Evolutionary conservation across 2,113 vertebrate genomes (phyloP).

Genomic region (Syrrhaptes paradoxus): DNA sequence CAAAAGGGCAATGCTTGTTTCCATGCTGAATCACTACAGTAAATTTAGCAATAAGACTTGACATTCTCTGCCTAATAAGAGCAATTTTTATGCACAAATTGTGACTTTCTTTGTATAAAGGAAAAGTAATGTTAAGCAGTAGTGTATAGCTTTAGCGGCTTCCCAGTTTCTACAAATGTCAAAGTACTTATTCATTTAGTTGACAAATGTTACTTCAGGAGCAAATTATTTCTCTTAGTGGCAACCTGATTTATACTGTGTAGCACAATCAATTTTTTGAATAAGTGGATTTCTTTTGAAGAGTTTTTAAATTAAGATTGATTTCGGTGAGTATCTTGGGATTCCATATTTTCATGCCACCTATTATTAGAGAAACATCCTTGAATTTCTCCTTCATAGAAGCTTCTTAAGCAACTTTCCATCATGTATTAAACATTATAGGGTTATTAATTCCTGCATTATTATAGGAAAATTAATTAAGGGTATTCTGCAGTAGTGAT

Average conservation of each 20-base stretch:
- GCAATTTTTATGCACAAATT: conserved; percentile 47
- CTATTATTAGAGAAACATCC: background rate
- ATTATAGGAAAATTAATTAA: background rate
- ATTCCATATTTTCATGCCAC: background rate
- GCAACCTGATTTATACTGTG: background rate
- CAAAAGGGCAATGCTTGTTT: background rate
- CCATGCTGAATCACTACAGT: conserved; percentile 20
- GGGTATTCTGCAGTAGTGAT: background rate
- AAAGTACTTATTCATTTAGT: background rate
- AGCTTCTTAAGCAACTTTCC: background rate
- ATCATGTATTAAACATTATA: background rate
- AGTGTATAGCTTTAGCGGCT: background rate
- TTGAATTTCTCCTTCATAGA: background rate
- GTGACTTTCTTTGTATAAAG: conserved; percentile 9
- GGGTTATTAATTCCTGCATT: background rate
- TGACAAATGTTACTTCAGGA: conserved; percentile 45
- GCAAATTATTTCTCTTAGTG: background rate
- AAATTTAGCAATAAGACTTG: conserved; percentile 48
- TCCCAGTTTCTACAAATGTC: conserved; percentile 24
- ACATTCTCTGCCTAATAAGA: conserved; percentile 51
- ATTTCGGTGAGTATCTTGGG: background rate
- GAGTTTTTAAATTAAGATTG: background rate
- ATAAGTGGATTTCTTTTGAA: background rate
- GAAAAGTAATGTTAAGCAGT: background rate
- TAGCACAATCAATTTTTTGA: background rate